Percentiles rank a stretch among this genome's conserved stretches.
phyloP scores from a whole-genome alignment of 2,113 vertebrate genomes.

The Xiphias gladius region DNA sequence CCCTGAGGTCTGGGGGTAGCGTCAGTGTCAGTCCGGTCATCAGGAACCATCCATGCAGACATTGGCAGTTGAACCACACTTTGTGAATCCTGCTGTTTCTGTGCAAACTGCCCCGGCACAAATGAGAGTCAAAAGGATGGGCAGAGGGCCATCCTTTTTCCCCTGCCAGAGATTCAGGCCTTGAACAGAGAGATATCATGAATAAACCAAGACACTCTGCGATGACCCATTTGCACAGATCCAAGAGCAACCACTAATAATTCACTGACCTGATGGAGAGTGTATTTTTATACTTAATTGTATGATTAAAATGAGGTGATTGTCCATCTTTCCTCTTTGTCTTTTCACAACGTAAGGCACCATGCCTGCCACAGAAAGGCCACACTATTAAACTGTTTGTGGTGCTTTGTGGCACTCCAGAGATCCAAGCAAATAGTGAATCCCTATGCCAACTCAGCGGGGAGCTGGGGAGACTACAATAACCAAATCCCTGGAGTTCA shows the following conservation, averaged over 20 bases:
- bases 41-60: constrained; percentile 35
- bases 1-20: not conserved
- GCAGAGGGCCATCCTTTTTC: constrained; percentile 28
- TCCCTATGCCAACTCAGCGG: constrained; percentile 39
- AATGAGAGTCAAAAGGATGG: constrained; percentile 59
- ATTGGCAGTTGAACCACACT: constrained; percentile 30
- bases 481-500: constrained; percentile 48
- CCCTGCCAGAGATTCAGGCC: constrained; percentile 54
- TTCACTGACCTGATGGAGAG: constrained; percentile 13
- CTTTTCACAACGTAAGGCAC: constrained; percentile 4
- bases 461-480: constrained; percentile 42
- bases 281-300: not conserved
- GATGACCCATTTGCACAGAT: constrained; percentile 43
- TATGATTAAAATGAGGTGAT: constrained; percentile 13
- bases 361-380: not conserved
- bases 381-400: constrained; percentile 15
- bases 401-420: constrained; percentile 42
- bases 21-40: constrained; percentile 20
- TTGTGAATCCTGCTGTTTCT: constrained; percentile 55
- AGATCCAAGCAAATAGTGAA: constrained; percentile 55
- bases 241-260: constrained; percentile 3
- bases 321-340: constrained; percentile 5
- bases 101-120: constrained; percentile 57
- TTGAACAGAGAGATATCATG: constrained; percentile 48
- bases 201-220: constrained; percentile 28